Evolutionary conservation across 53 echinoderm and acorn worm species (phyloP).

Genomic region (Holothuria leucospilota): DNA sequence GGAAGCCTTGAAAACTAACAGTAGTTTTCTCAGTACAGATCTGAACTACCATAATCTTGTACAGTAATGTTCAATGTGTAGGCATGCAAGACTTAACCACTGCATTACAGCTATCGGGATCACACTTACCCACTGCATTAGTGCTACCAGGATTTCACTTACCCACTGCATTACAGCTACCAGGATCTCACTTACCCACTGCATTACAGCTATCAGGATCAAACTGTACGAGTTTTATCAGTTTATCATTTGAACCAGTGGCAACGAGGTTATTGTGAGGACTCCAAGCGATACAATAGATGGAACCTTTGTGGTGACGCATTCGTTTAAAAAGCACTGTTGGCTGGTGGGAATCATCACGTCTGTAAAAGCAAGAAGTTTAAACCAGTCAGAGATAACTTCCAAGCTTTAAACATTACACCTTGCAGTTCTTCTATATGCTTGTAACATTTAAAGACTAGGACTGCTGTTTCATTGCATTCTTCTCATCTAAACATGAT

Average conservation of each 20-base stretch:
- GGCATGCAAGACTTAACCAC: no score
- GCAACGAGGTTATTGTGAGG: conserved; percentile 88
- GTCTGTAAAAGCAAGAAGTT: conserved; percentile 58
- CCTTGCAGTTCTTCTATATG: background rate
- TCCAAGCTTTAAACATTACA: background rate
- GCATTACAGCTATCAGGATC: conserved; percentile 94
- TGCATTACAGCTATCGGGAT: no score
- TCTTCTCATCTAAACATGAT: no score
- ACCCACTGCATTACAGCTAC: no score
- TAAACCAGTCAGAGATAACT: no score
- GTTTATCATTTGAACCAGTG: conserved; percentile 97
- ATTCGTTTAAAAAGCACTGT: conserved; percentile 90
- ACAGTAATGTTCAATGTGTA: no score
- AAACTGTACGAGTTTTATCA: conserved; percentile 89
- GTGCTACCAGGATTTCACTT: no score
- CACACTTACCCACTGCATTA: no score
- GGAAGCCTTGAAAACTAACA: no score
- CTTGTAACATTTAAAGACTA: background rate
- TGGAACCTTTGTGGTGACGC: conserved; percentile 97
- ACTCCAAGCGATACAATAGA: conserved; percentile 94
- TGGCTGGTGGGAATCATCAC: conserved; percentile 80
- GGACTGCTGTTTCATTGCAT: no score
- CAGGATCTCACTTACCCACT: conserved; percentile 65
- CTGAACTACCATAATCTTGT: no score
- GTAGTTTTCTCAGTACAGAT: no score